Evolutionary conservation across 2,113 vertebrate species (phyloP).

Genomic region (Falco punctatus): DNA sequence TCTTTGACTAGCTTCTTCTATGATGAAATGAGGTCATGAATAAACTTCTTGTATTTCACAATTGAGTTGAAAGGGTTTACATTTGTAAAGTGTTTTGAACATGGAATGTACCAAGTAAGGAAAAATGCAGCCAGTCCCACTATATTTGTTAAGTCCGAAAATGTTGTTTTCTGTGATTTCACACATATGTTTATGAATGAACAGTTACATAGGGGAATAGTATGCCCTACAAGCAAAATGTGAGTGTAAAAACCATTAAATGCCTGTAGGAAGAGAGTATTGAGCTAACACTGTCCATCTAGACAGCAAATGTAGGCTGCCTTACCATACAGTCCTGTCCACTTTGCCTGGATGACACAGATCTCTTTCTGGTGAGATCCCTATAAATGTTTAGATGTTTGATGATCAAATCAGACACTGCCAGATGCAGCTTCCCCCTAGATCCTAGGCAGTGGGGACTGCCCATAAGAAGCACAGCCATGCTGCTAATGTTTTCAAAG

Average conservation of each 20-base stretch:
- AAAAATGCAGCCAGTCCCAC: not conserved
- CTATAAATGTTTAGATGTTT: not conserved
- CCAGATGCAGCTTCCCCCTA: not conserved
- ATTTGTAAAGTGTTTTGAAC: not conserved
- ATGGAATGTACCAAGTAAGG: not conserved
- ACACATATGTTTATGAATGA: not conserved
- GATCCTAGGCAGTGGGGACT: not conserved
- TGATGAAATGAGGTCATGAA: not conserved
- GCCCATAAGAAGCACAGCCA: not conserved
- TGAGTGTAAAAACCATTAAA: not conserved
- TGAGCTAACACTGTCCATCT: not conserved
- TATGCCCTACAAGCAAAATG: not conserved
- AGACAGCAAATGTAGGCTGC: not conserved
- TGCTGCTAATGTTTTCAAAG: not conserved
- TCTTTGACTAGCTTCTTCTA: not conserved
- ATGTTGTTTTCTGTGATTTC: conserved; percentile 3
- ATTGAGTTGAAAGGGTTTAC: not conserved
- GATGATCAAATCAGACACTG: not conserved
- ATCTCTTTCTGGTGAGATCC: not conserved
- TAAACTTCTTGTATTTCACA: not conserved
- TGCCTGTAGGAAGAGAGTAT: not conserved
- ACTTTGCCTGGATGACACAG: not conserved
- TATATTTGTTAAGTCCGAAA: not conserved
- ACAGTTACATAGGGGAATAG: not conserved
- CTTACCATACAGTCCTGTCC: not conserved